phyloP scores from a whole-genome alignment of 2,888 invertebrate genomes.

The Mimumesa dahlbomi region DNA sequence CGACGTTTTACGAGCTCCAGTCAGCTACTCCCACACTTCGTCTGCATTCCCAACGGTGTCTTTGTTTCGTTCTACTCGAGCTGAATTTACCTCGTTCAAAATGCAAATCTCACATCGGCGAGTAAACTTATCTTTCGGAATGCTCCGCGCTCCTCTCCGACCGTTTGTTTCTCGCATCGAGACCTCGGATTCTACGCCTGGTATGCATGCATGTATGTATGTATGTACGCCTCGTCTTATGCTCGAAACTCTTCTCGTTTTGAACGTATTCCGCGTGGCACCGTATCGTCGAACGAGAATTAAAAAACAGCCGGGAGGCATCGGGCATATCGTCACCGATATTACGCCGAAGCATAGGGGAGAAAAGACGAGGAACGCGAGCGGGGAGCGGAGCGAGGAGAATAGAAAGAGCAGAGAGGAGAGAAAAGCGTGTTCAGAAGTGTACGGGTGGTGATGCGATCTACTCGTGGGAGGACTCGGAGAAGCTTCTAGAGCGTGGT shows the following conservation, averaged over 20 bases:
- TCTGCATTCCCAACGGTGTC: conserved; percentile 59
- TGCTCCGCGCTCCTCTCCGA: neutral
- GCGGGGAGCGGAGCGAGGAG: too few species aligned
- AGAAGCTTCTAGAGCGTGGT: conserved; percentile 67
- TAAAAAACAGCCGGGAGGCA: conserved; percentile 61
- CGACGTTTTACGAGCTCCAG: conserved; percentile 64
- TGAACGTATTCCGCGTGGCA: neutral
- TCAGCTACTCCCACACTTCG: conserved; percentile 58
- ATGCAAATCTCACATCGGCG: conserved; percentile 56
- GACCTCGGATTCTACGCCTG: too few species aligned
- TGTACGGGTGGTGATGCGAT: conserved; percentile 51
- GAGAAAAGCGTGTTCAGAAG: conserved; percentile 46
- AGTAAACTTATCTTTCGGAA: conserved; percentile 27
- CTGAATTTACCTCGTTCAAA: conserved; percentile 61
- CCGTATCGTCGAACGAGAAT: conserved; percentile 41
- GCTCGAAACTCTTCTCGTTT: too few species aligned
- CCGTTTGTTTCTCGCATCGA: neutral
- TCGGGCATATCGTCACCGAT: conserved; percentile 58
- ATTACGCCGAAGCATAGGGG: conserved; percentile 56
- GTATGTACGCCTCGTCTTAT: too few species aligned
- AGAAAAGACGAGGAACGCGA: conserved; percentile 6
- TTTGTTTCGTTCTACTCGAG: conserved; percentile 60
- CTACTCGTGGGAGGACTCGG: conserved; percentile 56
- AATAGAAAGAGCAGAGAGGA: too few species aligned
- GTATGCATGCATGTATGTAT: neutral